Evolutionary conservation across 2,113 vertebrate genomes (phyloP).

Genomic region (Hoplias malabaricus): DNA sequence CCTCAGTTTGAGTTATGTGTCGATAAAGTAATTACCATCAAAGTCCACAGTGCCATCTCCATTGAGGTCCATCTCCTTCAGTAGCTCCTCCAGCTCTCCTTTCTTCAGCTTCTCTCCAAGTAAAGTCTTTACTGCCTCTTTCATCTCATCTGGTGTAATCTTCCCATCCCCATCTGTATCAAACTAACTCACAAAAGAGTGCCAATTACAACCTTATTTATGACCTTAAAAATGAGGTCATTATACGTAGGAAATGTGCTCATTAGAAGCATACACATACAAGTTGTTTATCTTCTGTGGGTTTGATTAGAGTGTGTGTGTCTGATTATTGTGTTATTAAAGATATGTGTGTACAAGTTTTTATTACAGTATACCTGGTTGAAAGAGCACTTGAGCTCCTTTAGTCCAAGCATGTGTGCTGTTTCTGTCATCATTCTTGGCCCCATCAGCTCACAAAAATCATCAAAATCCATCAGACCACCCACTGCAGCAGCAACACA

Average conservation of each 20-base stretch:
- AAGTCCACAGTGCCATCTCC: conserved; percentile 93
- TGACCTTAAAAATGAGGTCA: no score
- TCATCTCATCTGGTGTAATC: conserved; percentile 79
- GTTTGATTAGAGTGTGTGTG: not conserved
- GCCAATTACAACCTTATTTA: not conserved
- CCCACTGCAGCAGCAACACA: conserved; percentile 70
- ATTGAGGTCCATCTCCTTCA: conserved; percentile 91
- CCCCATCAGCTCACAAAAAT: conserved; percentile 75
- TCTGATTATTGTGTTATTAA: no score
- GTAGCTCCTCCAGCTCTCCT: conserved; percentile 90
- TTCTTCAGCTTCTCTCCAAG: conserved; percentile 90
- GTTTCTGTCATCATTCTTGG: conserved; percentile 75
- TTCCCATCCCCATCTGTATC: conserved; percentile 80
- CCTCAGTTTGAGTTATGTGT: not conserved
- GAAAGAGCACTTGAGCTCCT: conserved; percentile 89
- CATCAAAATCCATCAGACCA: conserved; percentile 74
- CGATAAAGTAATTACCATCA: conserved; percentile 74
- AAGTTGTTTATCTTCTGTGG: no score
- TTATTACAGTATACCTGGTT: conserved; percentile 88
- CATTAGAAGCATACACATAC: no score
- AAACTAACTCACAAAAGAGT: conserved; percentile 65
- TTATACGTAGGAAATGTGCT: no score
- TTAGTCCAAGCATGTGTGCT: conserved; percentile 88
- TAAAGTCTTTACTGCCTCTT: conserved; percentile 79
- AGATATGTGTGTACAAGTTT: not conserved